Conservation (phyloP, 2,113 vertebrate species). For the Nothobranchius kuhntae region DNA sequence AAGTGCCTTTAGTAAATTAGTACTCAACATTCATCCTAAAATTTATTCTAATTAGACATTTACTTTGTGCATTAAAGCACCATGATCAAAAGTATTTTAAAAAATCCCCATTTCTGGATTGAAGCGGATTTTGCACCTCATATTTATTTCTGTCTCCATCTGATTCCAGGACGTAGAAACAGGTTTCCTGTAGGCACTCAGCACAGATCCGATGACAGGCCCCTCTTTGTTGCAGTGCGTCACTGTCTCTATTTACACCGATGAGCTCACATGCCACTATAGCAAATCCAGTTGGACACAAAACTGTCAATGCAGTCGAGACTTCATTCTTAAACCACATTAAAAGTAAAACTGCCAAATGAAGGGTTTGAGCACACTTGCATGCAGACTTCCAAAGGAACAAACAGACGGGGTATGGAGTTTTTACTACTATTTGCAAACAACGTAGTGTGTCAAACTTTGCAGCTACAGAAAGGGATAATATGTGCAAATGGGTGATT, state of each 20-base stretch:
- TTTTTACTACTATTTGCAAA: background rate
- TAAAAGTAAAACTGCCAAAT: background rate
- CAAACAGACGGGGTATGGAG: background rate
- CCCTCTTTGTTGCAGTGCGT: background rate
- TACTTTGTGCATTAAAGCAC: conserved; percentile 2
- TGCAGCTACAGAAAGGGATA: no score
- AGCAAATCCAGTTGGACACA: conserved; percentile 2
- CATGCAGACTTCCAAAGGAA: background rate
- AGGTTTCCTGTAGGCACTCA: background rate
- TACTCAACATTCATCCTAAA: background rate
- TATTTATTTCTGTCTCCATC: background rate
- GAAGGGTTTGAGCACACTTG: background rate
- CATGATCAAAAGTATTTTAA: background rate
- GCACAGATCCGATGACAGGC: background rate
- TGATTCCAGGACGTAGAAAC: background rate
- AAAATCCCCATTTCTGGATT: background rate
- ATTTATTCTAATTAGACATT: conserved; percentile 2
- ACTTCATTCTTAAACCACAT: background rate
- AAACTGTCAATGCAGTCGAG: background rate
- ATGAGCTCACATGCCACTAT: background rate
- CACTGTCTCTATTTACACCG: background rate
- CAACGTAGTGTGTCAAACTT: background rate
- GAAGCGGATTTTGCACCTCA: background rate
- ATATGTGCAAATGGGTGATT: no score
- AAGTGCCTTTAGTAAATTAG: background rate